Conservation (phyloP, 2,797 vertebrate genomes). For the Ficedula albicollis region DNA sequence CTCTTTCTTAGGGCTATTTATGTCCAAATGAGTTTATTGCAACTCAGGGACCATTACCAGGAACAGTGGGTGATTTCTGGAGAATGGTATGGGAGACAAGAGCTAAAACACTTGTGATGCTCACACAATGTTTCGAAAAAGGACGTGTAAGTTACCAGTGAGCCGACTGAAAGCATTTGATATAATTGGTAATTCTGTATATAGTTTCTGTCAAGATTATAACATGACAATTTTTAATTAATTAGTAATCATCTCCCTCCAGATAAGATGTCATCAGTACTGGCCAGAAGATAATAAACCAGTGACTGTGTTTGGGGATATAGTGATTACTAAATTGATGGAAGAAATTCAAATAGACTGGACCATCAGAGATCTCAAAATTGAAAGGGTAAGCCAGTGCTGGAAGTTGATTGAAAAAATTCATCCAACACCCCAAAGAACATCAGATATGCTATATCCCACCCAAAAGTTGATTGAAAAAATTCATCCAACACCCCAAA, state of each 20-base stretch:
- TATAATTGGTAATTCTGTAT: neutral
- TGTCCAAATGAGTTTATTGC: slow-evolving; percentile 99
- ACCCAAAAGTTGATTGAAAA: neutral
- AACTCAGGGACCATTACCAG: slow-evolving; percentile 94
- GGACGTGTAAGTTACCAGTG: slow-evolving; percentile 86
- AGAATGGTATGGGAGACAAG: slow-evolving; percentile 99
- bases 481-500: neutral
- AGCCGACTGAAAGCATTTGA: neutral
- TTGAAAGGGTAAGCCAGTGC: slow-evolving; percentile 88
- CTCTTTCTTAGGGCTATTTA: slow-evolving; percentile 87
- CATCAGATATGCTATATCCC: neutral
- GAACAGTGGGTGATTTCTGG: slow-evolving; percentile 98
- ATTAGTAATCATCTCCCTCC: slow-evolving; percentile 49
- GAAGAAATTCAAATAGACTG: slow-evolving; percentile 92
- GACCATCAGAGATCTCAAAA: slow-evolving; percentile 94
- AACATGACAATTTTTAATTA: neutral
- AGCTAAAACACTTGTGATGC: slow-evolving; percentile 93
- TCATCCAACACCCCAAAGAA: neutral
- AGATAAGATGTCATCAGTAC: slow-evolving; percentile 98
- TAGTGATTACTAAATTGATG: slow-evolving; percentile 93
- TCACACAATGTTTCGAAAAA: slow-evolving; percentile 97
- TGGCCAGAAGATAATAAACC: slow-evolving; percentile 99
- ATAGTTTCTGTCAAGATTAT: neutral
- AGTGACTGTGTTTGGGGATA: slow-evolving; percentile 96
- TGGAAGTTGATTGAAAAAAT: neutral